A percentile compares a stretch with the other conserved stretches of the same genome.
Evolutionary conservation across 2,113 vertebrate species (phyloP).

Genomic region (Lophura nycthemera): DNA sequence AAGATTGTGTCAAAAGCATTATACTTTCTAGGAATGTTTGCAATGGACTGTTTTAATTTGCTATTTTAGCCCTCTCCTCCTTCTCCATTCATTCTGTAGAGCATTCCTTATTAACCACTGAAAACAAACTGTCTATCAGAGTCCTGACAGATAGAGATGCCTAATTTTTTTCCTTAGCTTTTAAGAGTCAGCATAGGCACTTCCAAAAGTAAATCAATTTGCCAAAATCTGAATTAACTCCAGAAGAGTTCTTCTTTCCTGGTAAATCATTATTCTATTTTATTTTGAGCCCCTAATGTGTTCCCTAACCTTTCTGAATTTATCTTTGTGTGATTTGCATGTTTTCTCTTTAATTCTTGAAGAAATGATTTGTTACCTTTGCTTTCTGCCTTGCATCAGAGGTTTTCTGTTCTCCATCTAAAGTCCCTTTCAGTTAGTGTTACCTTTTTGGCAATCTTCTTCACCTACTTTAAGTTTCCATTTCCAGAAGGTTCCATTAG

Average conservation of each 20-base stretch:
- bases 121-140: not conserved
- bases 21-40: not conserved
- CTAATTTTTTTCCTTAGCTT: not conserved
- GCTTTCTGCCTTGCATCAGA: not conserved
- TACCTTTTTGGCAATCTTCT: not conserved
- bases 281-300: not conserved
- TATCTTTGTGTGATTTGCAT: not conserved
- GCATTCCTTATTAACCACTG: not conserved
- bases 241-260: not conserved
- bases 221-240: not conserved
- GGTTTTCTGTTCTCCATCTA: not conserved
- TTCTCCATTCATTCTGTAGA: not conserved
- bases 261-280: not conserved
- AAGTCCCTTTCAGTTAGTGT: not conserved
- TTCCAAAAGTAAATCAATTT: not conserved
- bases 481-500: slow-evolving; percentile 10
- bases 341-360: not conserved
- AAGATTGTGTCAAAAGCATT: not conserved
- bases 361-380: not conserved
- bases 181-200: not conserved
- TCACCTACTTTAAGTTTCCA: slow-evolving; percentile 14
- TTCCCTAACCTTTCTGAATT: not conserved
- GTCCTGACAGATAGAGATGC: not conserved
- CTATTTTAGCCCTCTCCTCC: not conserved
- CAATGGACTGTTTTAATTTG: not conserved